Percentiles rank a stretch among this genome's conserved stretches.
Evolutionary conservation across 1,140 invertebrate species (phyloP).

Genomic region (Heterodera carotae): DNA sequence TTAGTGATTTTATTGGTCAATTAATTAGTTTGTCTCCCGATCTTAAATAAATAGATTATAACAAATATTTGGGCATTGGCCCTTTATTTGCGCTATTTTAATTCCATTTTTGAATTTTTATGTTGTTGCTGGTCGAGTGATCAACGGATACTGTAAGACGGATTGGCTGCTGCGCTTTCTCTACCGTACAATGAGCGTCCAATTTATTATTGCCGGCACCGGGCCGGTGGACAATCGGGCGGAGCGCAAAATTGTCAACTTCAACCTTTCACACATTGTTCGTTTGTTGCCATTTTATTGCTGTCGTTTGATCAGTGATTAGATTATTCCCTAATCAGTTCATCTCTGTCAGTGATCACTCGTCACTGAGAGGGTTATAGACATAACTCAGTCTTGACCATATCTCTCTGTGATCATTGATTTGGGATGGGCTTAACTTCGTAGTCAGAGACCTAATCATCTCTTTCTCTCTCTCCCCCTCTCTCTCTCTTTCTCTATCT

Average conservation of each 20-base stretch:
- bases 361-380: too few species aligned
- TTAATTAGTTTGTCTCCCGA: too few species aligned
- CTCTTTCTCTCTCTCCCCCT: too few species aligned
- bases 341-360: slow-evolving; percentile 14
- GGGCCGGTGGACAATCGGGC: slow-evolving; percentile 66
- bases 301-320: background rate
- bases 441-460: too few species aligned
- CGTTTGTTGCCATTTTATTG: slow-evolving; percentile 17
- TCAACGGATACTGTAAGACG: slow-evolving; percentile 69
- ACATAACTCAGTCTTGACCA: too few species aligned
- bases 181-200: slow-evolving; percentile 66
- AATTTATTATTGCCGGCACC: slow-evolving; percentile 67
- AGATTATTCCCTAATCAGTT: background rate
- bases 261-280: slow-evolving; percentile 63
- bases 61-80: too few species aligned
- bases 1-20: too few species aligned
- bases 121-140: slow-evolving; percentile 67
- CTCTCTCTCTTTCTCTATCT: too few species aligned
- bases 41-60: too few species aligned
- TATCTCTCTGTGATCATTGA: too few species aligned
- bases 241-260: slow-evolving; percentile 65
- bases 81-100: too few species aligned
- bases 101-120: background rate
- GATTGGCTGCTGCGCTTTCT: slow-evolving; percentile 68
- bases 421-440: too few species aligned